Base-by-base conservation (phyloP, 1,140 invertebrate species). In the Meloidogyne exigua region DNA sequence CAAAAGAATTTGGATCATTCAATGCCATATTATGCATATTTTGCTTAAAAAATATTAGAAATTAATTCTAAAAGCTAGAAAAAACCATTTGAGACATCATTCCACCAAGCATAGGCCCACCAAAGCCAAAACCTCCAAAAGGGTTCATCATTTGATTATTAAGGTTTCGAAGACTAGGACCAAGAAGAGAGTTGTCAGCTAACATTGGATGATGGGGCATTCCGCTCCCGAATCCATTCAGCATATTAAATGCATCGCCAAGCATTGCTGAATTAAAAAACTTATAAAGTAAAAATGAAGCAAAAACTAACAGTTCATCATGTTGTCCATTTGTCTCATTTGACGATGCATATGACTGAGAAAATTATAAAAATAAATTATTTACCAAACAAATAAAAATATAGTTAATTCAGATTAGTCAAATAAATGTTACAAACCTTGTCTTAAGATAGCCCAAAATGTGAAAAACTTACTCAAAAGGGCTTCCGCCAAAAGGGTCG, bases 71-170 rank as follows among this genome's bases (percentile, higher is more conserved):
- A 57, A 3, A 10, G 18, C n/a, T 13, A 5, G 12, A 62, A 76
- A 25, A 75, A 21, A 74, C 80, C 80, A 81, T 82, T 65, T 82
- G 79, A 10, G 79, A 74, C 79, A 80, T 80, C 68, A 83, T 79
- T 32, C 65, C 81, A 15, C 82, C 80, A 62, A 83, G 65, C 15
- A 82, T 26, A 12, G 71, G 39, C 11, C 80, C 80, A n/a, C 80
- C 80, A 69, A 79, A 44, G 1, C 81, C 79, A 68, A 85, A 81
- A 25, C 79, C 82, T 18, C 85, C 85, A 72, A 85, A 85, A n/a
- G 66, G 57, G 28, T 81, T 83, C 62, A 86, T 64, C 68, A 80
- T 66, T 25, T 77, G 36, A 44, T 83, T 66, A 25, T 36, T 36
- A 64, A 9, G 21, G 25, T 23, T 49, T 39, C 76, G 71, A 42